Conservation (phyloP, 2,888 invertebrate genomes). For the Lymantria dispar region DNA sequence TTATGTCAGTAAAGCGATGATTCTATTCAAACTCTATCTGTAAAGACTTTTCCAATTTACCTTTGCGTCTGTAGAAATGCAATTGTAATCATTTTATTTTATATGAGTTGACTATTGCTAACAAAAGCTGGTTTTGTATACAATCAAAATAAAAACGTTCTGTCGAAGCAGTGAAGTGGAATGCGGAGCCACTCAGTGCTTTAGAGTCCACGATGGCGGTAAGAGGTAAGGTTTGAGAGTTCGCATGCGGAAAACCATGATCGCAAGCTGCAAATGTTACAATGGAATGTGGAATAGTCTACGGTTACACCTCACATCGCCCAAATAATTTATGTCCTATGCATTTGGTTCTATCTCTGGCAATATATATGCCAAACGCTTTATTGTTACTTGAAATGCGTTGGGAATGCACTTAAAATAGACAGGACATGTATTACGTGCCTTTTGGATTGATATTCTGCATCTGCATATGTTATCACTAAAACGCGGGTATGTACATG, state of each 20-base stretch:
- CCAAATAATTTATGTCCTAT: constrained; percentile 58
- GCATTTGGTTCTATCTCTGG: constrained; percentile 22
- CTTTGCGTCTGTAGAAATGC: too few relatives aligned
- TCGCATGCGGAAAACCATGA: constrained; percentile 59
- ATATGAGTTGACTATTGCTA: too few relatives aligned
- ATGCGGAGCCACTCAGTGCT: constrained; percentile 50
- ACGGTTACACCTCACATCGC: constrained; percentile 54
- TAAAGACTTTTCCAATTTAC: too few relatives aligned
- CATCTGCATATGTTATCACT: too few relatives aligned
- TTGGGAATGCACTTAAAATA: constrained; percentile 4
- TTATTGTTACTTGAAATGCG: constrained; percentile 5
- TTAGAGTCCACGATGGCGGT: constrained; percentile 55
- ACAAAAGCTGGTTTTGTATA: too few relatives aligned
- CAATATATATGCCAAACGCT: constrained; percentile 26
- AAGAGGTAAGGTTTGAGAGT: constrained; percentile 32
- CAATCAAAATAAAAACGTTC: too few relatives aligned
- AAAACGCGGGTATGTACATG: too few relatives aligned
- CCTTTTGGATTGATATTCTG: too few relatives aligned
- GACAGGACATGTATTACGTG: background rate
- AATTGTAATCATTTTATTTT: too few relatives aligned
- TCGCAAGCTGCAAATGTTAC: constrained; percentile 54
- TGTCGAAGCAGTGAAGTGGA: constrained; percentile 44
- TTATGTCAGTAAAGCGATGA: too few relatives aligned
- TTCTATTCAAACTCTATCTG: too few relatives aligned
- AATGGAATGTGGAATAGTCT: constrained; percentile 64